A percentile compares a stretch with the other conserved stretches of the same genome.
Conservation (phyloP, 2,113 vertebrate genomes). For the Natator depressus region DNA sequence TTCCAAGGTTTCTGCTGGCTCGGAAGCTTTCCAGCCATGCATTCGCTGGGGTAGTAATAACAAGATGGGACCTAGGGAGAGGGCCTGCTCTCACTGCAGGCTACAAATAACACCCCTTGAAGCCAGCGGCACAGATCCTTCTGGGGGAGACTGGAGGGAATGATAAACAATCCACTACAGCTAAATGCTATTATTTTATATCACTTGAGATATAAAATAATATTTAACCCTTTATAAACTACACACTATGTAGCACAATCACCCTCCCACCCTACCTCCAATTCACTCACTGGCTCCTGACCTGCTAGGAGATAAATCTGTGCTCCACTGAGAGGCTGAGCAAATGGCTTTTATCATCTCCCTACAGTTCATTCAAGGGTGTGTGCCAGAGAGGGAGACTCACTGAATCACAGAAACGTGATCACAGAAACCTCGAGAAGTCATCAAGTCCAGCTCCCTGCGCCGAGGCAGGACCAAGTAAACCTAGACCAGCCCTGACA, state of each 20-base stretch:
- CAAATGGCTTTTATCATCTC: neutral
- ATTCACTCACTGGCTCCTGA: neutral
- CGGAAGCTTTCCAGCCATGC: accelerated
- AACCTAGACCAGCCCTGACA: neutral
- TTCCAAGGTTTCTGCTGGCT: neutral
- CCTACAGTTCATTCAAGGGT: neutral
- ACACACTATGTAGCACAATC: accelerated
- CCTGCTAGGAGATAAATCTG: accelerated
- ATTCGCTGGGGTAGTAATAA: neutral
- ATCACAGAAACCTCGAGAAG: neutral
- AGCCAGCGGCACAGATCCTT: neutral
- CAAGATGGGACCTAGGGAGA: neutral
- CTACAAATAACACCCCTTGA: neutral
- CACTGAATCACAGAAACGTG: neutral
- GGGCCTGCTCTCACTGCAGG: neutral
- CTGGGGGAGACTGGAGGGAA: neutral
- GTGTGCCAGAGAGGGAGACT: neutral
- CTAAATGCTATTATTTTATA: neutral
- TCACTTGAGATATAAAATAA: neutral
- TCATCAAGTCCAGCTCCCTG: neutral
- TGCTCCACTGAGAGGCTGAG: accelerated
- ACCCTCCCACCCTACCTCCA: neutral
- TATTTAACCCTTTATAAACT: neutral
- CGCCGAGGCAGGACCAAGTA: neutral
- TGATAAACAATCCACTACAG: neutral